Evolutionary conservation across 2,113 vertebrate species (phyloP).

Genomic region (Antennarius striatus): DNA sequence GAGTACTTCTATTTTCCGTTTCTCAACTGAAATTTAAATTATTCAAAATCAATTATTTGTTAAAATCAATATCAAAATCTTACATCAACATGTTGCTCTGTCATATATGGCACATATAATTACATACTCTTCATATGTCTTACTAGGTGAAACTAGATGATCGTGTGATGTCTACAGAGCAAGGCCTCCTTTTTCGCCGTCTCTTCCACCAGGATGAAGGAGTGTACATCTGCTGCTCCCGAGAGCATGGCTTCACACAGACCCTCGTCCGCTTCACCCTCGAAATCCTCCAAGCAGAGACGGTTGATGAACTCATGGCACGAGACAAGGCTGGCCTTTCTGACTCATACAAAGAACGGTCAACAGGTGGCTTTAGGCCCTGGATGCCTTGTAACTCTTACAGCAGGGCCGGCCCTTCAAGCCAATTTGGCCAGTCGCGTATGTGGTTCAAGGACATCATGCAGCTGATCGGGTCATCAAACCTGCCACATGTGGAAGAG

Average conservation of each 20-base stretch:
- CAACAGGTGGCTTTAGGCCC: slow-evolving; percentile 38
- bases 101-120: neutral
- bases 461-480: slow-evolving; percentile 88
- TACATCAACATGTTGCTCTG: neutral
- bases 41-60: too few relatives aligned
- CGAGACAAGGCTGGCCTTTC: slow-evolving; percentile 34
- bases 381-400: slow-evolving; percentile 68
- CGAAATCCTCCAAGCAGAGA: slow-evolving; percentile 83
- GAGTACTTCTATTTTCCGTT: too few relatives aligned
- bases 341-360: slow-evolving; percentile 64
- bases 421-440: slow-evolving; percentile 72
- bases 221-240: slow-evolving; percentile 85
- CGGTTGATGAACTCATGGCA: slow-evolving; percentile 79
- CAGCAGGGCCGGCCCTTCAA: slow-evolving; percentile 24
- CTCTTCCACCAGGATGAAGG: slow-evolving; percentile 84
- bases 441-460: slow-evolving; percentile 94
- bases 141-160: slow-evolving; percentile 89
- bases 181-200: slow-evolving; percentile 87
- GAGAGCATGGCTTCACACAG: slow-evolving; percentile 90
- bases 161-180: slow-evolving; percentile 85
- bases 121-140: neutral
- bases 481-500: slow-evolving; percentile 85
- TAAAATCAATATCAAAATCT: too few relatives aligned
- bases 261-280: slow-evolving; percentile 82
- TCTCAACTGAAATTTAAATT: too few relatives aligned